Evolutionary conservation across 2,797 vertebrate species (phyloP).

Genomic region (Eutrigla gurnardus): DNA sequence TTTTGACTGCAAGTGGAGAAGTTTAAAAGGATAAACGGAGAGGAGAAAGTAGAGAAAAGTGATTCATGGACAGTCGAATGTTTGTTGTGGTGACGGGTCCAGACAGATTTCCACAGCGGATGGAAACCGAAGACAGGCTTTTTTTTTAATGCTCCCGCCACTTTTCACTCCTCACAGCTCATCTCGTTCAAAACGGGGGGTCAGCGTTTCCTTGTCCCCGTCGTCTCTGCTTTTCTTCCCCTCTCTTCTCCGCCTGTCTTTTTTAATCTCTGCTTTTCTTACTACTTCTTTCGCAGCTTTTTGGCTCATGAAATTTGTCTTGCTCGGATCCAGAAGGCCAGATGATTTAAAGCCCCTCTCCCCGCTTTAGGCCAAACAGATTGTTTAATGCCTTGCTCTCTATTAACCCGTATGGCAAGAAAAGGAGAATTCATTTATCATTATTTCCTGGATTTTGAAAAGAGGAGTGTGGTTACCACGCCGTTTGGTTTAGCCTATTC

Average conservation of each 20-base stretch:
- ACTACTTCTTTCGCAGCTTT: conserved; percentile 34
- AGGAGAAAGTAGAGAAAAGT: conserved; percentile 44
- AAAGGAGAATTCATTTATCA: conserved; percentile 10
- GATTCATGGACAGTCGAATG: conserved; percentile 53
- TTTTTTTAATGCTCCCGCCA: conserved; percentile 68
- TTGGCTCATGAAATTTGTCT: conserved; percentile 50
- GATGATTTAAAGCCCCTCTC: conserved; percentile 53
- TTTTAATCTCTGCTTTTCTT: conserved; percentile 49
- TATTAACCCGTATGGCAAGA: conserved; percentile 21
- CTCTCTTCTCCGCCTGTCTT: conserved; percentile 33
- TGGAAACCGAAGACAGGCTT: conserved; percentile 63
- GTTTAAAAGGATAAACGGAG: conserved; percentile 39
- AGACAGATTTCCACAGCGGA: conserved; percentile 67
- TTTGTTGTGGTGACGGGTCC: conserved; percentile 67
- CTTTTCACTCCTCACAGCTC: conserved; percentile 67
- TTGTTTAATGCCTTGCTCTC: conserved; percentile 46
- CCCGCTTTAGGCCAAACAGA: conserved; percentile 16
- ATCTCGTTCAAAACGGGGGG: conserved; percentile 64
- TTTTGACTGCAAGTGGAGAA: conserved; percentile 37
- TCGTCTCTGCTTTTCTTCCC: conserved; percentile 66
- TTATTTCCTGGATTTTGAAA: conserved; percentile 26
- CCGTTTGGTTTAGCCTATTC: conserved; percentile 3
- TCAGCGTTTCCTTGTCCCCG: conserved; percentile 54
- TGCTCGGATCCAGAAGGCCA: conserved; percentile 45
- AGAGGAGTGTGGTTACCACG: neutral